phyloP scores from a whole-genome alignment of 92 coral and sea anemone species.

The Porites evermanni region DNA sequence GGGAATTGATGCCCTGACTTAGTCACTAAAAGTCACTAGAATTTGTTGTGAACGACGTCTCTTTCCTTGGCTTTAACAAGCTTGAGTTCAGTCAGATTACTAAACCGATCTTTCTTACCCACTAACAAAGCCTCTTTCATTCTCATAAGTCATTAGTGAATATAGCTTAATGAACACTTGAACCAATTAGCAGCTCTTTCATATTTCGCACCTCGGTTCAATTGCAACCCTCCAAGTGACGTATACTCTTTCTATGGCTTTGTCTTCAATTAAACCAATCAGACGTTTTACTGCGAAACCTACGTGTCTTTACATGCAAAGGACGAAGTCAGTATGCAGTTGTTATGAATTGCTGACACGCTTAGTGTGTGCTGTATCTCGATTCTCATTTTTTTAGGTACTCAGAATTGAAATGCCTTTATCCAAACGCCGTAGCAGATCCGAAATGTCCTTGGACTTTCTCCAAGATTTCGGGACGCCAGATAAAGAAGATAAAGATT shows the following conservation, averaged over 20 bases:
- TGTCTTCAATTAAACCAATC: slow-evolving; percentile 19
- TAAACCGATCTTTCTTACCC: not conserved
- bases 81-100: too few relatives aligned
- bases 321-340: not conserved
- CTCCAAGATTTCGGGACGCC: not conserved
- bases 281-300: not conserved
- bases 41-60: too few relatives aligned
- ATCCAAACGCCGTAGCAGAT: not conserved
- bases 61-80: too few relatives aligned
- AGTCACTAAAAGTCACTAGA: too few relatives aligned
- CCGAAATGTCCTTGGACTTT: slow-evolving; percentile 5
- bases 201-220: not conserved
- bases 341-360: not conserved
- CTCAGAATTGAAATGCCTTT: not conserved
- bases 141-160: slow-evolving; percentile 4
- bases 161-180: not conserved
- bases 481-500: not conserved
- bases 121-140: not conserved
- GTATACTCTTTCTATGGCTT: slow-evolving; percentile 9
- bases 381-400: not conserved
- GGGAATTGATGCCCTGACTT: too few relatives aligned
- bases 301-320: not conserved
- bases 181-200: slow-evolving; percentile 22
- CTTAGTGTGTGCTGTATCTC: not conserved
- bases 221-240: slow-evolving; percentile 7